Evolutionary conservation across 2,888 invertebrate genomes (phyloP).

Genomic region (Tiliacea aurago): DNA sequence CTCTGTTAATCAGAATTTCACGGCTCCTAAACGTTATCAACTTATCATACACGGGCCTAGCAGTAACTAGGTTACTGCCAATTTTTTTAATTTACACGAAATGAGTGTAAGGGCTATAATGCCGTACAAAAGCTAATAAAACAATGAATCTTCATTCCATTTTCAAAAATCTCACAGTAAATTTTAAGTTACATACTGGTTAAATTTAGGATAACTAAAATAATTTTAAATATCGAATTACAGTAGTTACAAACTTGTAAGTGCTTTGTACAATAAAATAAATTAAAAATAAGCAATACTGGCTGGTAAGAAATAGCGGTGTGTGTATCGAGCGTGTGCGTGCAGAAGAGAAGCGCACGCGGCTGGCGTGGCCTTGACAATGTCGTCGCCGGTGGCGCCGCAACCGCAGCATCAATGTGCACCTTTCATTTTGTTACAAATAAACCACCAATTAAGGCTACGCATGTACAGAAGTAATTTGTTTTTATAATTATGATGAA

Average conservation of each 20-base stretch:
- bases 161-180: no score
- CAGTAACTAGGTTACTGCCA: no score
- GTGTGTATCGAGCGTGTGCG: slow-evolving; percentile 71
- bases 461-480: neutral
- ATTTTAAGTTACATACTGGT: no score
- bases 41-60: no score
- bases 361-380: slow-evolving; percentile 85
- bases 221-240: neutral
- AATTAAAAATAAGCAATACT: neutral
- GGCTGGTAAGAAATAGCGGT: slow-evolving; percentile 64
- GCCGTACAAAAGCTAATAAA: no score
- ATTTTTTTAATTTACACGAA: no score
- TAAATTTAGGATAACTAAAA: no score
- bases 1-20: no score
- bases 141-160: no score
- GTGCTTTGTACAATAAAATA: neutral
- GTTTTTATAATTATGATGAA: neutral
- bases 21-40: no score
- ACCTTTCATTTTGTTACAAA: slow-evolving; percentile 63
- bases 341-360: slow-evolving; percentile 66
- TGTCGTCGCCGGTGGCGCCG: slow-evolving; percentile 75
- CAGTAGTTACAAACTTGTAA: neutral
- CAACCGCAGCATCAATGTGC: slow-evolving; percentile 26
- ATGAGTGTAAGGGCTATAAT: no score
- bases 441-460: neutral